phyloP scores from a whole-genome alignment of 1,140 invertebrate genomes.

The Drosophila yakuba region DNA sequence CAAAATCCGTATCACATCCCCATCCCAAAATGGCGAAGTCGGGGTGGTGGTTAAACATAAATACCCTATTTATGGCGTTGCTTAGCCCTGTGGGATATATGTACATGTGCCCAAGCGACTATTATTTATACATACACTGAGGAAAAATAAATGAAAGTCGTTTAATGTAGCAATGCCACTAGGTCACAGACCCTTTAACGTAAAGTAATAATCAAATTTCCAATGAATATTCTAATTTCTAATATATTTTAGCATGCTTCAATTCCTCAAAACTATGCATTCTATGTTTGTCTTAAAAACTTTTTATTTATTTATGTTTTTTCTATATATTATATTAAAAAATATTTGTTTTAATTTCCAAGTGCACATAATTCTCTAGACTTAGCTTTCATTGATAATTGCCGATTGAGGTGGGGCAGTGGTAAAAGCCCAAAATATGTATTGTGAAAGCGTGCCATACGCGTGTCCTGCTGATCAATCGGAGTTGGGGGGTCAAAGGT shows the following conservation, averaged over 20 bases:
- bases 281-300: too few relatives aligned
- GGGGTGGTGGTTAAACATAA: slow-evolving; percentile 65
- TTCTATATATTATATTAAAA: too few relatives aligned
- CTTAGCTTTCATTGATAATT: slow-evolving; percentile 3
- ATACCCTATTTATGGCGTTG: slow-evolving; percentile 66
- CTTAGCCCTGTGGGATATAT: slow-evolving; percentile 67
- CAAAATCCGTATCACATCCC: slow-evolving; percentile 27
- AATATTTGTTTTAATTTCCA: not conserved
- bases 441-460: slow-evolving; percentile 53
- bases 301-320: too few relatives aligned
- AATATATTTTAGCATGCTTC: too few relatives aligned
- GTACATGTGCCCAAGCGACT: slow-evolving; percentile 11
- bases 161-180: not conserved
- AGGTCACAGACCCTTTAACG: too few relatives aligned
- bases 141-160: not conserved
- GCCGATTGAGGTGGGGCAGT: not conserved
- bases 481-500: slow-evolving; percentile 17
- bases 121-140: slow-evolving; percentile 61
- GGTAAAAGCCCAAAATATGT: slow-evolving; percentile 16
- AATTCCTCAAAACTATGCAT: too few relatives aligned
- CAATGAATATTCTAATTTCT: too few relatives aligned
- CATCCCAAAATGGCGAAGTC: slow-evolving; percentile 36
- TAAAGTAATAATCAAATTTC: too few relatives aligned
- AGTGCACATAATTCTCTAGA: slow-evolving; percentile 4
- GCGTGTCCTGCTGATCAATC: slow-evolving; percentile 37